Evolutionary conservation across 2,113 vertebrate species (phyloP).

Genomic region (Psittacula cyanocephala): DNA sequence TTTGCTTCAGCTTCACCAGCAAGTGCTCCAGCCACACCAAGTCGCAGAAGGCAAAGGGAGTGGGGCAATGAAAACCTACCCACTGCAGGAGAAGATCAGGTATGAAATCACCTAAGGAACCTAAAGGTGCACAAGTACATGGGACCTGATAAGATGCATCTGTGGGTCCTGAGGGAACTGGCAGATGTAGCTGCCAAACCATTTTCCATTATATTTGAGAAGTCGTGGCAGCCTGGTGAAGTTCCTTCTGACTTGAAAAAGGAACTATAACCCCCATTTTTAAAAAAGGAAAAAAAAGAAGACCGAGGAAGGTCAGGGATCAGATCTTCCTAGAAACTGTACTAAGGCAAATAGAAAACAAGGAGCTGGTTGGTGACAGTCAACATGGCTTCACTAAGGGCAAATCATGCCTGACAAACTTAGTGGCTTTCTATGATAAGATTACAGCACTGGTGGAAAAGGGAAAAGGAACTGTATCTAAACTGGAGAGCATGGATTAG

Average conservation of each 20-base stretch:
- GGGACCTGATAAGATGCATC: not conserved
- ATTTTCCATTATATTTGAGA: not conserved
- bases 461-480: not conserved
- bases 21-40: not conserved
- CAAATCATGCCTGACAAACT: not conserved
- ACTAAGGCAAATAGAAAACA: not conserved
- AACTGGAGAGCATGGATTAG: not conserved
- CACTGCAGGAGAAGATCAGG: not conserved
- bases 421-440: not conserved
- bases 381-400: not conserved
- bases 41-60: not conserved
- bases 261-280: not conserved
- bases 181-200: not conserved
- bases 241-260: not conserved
- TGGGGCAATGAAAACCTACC: not conserved
- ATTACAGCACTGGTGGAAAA: not conserved
- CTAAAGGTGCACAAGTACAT: not conserved
- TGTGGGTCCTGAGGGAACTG: not conserved
- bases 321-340: not conserved
- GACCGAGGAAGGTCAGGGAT: not conserved
- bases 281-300: not conserved
- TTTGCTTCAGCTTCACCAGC: not conserved
- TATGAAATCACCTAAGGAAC: not conserved
- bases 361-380: not conserved
- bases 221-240: not conserved